Percentiles rank a stretch among this genome's conserved stretches.
phyloP scores from a whole-genome alignment of 2,113 vertebrate species.

The Ammospiza nelsoni region DNA sequence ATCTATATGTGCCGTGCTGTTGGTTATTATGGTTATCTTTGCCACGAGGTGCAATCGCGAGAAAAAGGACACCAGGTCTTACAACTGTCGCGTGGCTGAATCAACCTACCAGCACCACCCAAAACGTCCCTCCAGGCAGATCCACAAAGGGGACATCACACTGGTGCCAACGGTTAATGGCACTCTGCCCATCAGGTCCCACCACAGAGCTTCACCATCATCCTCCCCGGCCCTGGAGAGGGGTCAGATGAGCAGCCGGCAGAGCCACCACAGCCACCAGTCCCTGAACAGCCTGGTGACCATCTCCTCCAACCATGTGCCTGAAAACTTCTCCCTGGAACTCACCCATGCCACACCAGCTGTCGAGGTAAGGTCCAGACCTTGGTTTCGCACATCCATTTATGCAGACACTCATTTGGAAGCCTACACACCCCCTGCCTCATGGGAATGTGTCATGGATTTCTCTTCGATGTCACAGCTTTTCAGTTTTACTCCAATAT shows the following conservation, averaged over 20 bases:
- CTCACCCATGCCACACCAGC: constrained; percentile 92
- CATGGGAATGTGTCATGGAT: not conserved
- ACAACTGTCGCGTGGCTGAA: constrained; percentile 94
- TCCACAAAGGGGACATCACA: constrained; percentile 97
- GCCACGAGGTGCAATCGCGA: constrained; percentile 91
- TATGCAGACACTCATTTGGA: constrained; percentile 5
- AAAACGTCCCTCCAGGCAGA: constrained; percentile 93
- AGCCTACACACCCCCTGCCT: not conserved
- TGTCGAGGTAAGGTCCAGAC: constrained; percentile 89
- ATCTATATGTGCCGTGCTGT: constrained; percentile 88
- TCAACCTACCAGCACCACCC: constrained; percentile 97
- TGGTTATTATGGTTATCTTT: constrained; percentile 95
- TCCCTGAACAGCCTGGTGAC: constrained; percentile 97
- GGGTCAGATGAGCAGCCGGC: constrained; percentile 88
- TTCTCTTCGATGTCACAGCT: not conserved
- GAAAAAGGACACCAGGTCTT: constrained; percentile 94
- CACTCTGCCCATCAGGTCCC: constrained; percentile 89
- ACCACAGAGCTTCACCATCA: constrained; percentile 87
- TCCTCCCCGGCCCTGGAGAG: constrained; percentile 90
- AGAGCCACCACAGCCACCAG: constrained; percentile 95
- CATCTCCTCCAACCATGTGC: constrained; percentile 94
- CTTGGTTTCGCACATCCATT: not conserved
- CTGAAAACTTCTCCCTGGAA: constrained; percentile 92
- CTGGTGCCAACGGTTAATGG: constrained; percentile 92
- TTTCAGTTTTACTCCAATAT: not conserved